These are phyloP conservation scores for Drosophila sulfurigaster DNA, from an alignment of 1,140 invertebrate species.

Conservation along the genomic window DNA sequence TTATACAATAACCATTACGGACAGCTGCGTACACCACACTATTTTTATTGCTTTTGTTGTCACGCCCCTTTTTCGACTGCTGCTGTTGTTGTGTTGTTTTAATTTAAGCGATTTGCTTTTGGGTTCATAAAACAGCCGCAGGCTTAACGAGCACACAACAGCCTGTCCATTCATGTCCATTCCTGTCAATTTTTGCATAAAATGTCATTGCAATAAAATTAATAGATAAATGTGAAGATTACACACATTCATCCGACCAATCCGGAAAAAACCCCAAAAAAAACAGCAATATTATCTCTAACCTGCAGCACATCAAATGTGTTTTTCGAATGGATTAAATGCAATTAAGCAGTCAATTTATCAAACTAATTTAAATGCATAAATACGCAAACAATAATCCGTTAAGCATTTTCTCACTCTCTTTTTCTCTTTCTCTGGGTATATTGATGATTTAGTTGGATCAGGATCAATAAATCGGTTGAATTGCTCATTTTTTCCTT, in stretches of 20 bases:
- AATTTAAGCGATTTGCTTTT: conserved; percentile 77
- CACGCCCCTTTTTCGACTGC: conserved; percentile 23
- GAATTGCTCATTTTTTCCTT: background rate
- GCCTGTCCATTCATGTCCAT: background rate
- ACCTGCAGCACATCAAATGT: conserved; percentile 5
- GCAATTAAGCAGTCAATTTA: conserved; percentile 11
- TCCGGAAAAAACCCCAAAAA: conserved; percentile 2
- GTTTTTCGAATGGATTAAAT: conserved; percentile 8
- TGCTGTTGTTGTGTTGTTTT: conserved; percentile 57
- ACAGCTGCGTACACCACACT: conserved; percentile 76
- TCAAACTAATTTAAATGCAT: background rate
- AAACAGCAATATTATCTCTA: conserved; percentile 12
- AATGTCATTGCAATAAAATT: conserved; percentile 52
- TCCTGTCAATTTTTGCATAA: conserved; percentile 42
- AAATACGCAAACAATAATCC: background rate
- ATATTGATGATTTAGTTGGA: too few relatives aligned
- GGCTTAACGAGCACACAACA: conserved; percentile 51
- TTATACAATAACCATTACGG: conserved; percentile 72
- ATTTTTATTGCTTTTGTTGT: conserved; percentile 75
- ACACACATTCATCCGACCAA: conserved; percentile 39
- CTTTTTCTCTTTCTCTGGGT: too few relatives aligned
- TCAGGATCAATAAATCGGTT: conserved; percentile 6
- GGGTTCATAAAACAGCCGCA: conserved; percentile 61
- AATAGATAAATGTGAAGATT: conserved; percentile 29
- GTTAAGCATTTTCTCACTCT: background rate